Percentiles rank a stretch among this genome's conserved stretches.
phyloP scores from a whole-genome alignment of 2,113 vertebrate genomes.

The Leucoraja erinaceus region DNA sequence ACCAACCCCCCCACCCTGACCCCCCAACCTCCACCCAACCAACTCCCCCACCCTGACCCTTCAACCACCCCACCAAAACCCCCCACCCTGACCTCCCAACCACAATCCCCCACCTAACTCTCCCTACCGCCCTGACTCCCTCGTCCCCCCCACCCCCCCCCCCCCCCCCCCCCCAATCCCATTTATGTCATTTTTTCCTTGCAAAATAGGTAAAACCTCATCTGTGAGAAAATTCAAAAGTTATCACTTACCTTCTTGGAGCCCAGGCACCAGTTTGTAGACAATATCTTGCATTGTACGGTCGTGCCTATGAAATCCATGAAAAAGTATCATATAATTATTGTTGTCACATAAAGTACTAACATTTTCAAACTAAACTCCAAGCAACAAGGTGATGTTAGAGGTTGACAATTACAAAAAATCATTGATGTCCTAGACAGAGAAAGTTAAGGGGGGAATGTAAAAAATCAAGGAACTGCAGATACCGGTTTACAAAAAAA shows the following conservation, averaged over 20 bases:
- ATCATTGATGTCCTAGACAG: neutral
- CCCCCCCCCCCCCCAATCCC: too few relatives aligned
- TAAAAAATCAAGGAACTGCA: too few relatives aligned
- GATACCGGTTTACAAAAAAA: too few relatives aligned
- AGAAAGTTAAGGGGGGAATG: neutral
- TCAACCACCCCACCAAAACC: too few relatives aligned
- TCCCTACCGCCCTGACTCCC: too few relatives aligned
- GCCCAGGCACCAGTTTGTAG: slow-evolving; percentile 95
- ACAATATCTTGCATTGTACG: slow-evolving; percentile 99
- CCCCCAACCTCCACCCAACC: too few relatives aligned
- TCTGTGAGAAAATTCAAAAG: neutral
- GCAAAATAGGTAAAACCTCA: neutral
- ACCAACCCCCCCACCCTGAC: too few relatives aligned
- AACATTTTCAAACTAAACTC: neutral
- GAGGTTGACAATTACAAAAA: neutral
- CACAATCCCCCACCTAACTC: too few relatives aligned
- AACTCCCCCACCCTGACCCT: too few relatives aligned
- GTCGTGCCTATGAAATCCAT: slow-evolving; percentile 74
- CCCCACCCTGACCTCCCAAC: too few relatives aligned
- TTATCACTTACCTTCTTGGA: slow-evolving; percentile 82
- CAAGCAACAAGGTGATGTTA: neutral
- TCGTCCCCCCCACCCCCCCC: too few relatives aligned
- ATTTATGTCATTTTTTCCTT: too few relatives aligned
- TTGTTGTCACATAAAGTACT: neutral
- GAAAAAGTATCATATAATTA: slow-evolving; percentile 22